These are phyloP conservation scores for Bombus terrestris DNA, from an alignment of 1,140 invertebrate species.

Conservation along the genomic window DNA sequence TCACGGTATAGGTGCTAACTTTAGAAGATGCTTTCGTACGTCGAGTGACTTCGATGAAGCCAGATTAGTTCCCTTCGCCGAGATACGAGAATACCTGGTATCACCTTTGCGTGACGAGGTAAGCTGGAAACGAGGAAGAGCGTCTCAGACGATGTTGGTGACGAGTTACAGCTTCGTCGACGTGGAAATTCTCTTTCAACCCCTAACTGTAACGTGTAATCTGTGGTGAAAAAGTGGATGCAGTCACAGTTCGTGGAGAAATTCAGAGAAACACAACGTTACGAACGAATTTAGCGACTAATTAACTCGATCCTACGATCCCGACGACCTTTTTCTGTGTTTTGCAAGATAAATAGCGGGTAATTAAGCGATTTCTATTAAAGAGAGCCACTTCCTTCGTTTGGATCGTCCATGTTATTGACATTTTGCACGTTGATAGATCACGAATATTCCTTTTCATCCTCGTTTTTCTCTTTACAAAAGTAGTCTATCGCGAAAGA, in stretches of 20 bases:
- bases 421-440: too few relatives aligned
- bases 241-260: not conserved
- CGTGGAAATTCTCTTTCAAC: not conserved
- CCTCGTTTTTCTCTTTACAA: too few relatives aligned
- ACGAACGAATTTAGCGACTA: too few relatives aligned
- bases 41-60: conserved; percentile 63
- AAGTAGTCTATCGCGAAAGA: too few relatives aligned
- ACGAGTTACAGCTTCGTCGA: conserved; percentile 1
- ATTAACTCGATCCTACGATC: too few relatives aligned
- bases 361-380: too few relatives aligned
- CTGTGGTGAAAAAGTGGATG: not conserved
- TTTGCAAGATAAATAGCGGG: too few relatives aligned
- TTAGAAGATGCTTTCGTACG: conserved; percentile 36
- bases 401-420: too few relatives aligned
- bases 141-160: conserved; percentile 5
- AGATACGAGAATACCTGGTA: conserved; percentile 29
- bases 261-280: not conserved
- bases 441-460: too few relatives aligned
- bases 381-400: too few relatives aligned
- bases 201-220: not conserved
- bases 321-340: too few relatives aligned
- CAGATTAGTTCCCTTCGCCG: conserved; percentile 56
- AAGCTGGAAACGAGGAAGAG: conserved; percentile 2
- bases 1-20: conserved; percentile 41
- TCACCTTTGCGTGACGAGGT: conserved; percentile 47